Conservation (phyloP, 2,113 vertebrate genomes). For the Oreotrochilus melanogaster region DNA sequence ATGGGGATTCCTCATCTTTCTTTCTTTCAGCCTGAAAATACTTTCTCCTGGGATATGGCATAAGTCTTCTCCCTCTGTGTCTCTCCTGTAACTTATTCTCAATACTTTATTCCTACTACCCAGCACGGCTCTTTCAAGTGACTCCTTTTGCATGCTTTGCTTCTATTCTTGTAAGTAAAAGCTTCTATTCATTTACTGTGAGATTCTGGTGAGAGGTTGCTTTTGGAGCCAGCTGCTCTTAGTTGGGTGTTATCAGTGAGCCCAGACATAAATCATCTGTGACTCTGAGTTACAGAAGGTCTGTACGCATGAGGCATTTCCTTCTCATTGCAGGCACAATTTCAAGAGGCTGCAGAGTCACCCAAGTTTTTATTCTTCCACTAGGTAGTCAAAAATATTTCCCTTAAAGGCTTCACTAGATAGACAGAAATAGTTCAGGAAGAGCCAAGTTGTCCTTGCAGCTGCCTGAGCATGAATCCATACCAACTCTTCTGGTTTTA, state of each 20-base stretch:
- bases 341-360: not conserved
- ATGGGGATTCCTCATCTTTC: too few species aligned
- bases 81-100: not conserved
- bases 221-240: not conserved
- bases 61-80: not conserved
- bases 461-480: not conserved
- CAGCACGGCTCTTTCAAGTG: not conserved
- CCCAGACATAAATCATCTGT: not conserved
- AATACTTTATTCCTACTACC: not conserved
- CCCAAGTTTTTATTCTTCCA: not conserved
- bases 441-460: not conserved
- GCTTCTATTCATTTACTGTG: not conserved
- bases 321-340: not conserved
- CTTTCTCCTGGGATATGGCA: not conserved
- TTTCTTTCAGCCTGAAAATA: not conserved
- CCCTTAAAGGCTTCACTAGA: not conserved
- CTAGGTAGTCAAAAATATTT: not conserved
- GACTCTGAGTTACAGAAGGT: not conserved
- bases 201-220: not conserved
- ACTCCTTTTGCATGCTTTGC: not conserved
- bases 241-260: not conserved
- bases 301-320: not conserved
- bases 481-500: not conserved
- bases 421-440: not conserved
- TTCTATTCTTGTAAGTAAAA: not conserved